Base-by-base conservation (phyloP, 2,113 vertebrate genomes). In the Artemisiospiza belli region DNA sequence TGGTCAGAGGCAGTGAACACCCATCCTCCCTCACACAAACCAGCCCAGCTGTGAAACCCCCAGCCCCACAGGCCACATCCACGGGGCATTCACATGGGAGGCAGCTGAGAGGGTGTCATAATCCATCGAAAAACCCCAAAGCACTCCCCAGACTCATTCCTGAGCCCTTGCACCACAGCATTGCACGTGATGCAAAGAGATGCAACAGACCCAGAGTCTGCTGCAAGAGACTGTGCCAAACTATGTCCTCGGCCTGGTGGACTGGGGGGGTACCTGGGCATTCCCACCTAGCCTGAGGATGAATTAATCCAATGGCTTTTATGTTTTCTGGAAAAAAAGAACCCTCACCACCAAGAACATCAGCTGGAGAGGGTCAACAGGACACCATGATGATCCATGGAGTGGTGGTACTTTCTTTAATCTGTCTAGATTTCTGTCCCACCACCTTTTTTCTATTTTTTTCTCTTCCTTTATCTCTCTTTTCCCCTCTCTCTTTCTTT, bases 61-160 rank as follows among this genome's bases (percentile, higher is more conserved):
- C 30, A 58, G 3, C 0, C 27, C 22, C 4, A 37, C 0, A 49
- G 22, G 28, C 6, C 43, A 51, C 55, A 70, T 82, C 35, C 54
- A 51, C 0, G 0, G 30, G 44, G 30, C 55, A 61, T 43, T 35
- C 20, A 43, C 0, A 0, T 35, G 46, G 4, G 44, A 61, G 44
- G 37, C 19, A 43, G 20, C 15, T 70, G 66, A 82, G 15, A 5
- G 9, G 5, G 7, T 10, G 55, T 8, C 57, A 52, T 15, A 43
- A 83, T 35, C 10, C 25, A 52, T 83, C 46, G 30, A n/a, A 39
- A 39, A 39, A 12, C 23, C 27, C 12, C 6, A 12, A 24, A 83
- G 7, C 6, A 3, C 46, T 31, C 25, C 25, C 10, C 20, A 16
- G 21, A 68, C 18, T 58, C 0, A 8, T 68, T 68, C 2, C 23